Conservation (phyloP, 2,113 vertebrate genomes). For the Callionymus lyra region DNA sequence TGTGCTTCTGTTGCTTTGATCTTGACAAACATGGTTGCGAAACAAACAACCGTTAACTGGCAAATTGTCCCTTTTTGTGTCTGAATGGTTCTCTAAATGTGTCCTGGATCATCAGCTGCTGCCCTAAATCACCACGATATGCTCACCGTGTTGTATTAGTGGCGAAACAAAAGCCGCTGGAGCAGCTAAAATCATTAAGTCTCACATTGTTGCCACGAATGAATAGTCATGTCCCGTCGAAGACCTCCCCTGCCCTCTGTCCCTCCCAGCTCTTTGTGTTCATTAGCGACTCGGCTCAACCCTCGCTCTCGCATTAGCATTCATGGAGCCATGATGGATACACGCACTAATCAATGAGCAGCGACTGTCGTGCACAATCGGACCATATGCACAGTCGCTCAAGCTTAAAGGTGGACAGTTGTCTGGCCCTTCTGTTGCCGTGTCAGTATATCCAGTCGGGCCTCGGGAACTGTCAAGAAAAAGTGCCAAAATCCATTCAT, state of each 20-base stretch:
- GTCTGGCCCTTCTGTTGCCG: constrained; percentile 47
- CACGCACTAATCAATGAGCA: constrained; percentile 48
- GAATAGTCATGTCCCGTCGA: constrained; percentile 36
- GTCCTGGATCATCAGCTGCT: too few species aligned
- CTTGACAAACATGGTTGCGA: too few species aligned
- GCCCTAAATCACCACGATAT: too few species aligned
- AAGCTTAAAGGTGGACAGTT: constrained; percentile 56
- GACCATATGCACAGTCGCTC: constrained; percentile 51
- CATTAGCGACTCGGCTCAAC: constrained; percentile 21
- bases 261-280: constrained; percentile 18
- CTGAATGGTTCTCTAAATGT: too few species aligned
- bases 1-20: too few species aligned
- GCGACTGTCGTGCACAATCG: constrained; percentile 36
- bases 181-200: too few species aligned
- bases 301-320: constrained; percentile 41
- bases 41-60: too few species aligned
- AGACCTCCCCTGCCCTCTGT: constrained; percentile 26
- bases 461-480: constrained; percentile 11
- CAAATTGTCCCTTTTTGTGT: too few species aligned
- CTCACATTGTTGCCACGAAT: constrained; percentile 20
- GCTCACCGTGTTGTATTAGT: too few species aligned
- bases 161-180: too few species aligned
- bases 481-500: constrained; percentile 21
- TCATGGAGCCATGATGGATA: constrained; percentile 46
- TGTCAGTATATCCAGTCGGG: constrained; percentile 32